A percentile compares a stretch with the other conserved stretches of the same genome.
These are phyloP conservation scores for Patella ulyssiponensis DNA, from an alignment of 2,888 invertebrate species.

Conservation along the genomic window DNA sequence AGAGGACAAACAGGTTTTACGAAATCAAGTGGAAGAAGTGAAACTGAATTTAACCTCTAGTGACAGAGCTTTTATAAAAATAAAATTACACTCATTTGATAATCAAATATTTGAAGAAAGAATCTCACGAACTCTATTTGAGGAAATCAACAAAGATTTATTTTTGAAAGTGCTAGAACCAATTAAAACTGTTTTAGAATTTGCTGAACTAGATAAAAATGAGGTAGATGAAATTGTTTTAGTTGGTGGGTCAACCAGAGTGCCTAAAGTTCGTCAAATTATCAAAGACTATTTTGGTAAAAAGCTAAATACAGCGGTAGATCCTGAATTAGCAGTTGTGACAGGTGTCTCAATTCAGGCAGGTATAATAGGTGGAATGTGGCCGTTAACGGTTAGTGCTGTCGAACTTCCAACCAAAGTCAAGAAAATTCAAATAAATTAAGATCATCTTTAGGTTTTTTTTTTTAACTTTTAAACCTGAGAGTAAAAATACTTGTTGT, in stretches of 20 bases:
- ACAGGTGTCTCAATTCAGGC: conserved; percentile 75
- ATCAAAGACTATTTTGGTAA: conserved; percentile 72
- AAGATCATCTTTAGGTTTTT: not conserved
- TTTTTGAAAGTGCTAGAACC: conserved; percentile 73
- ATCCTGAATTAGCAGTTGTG: conserved; percentile 75
- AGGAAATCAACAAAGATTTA: conserved; percentile 72
- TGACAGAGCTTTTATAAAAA: conserved; percentile 52
- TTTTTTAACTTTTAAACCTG: not conserved
- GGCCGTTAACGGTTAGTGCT: conserved; percentile 74
- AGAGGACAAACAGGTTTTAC: conserved; percentile 72
- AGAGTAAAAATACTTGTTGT: no score
- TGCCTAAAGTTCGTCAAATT: conserved; percentile 72
- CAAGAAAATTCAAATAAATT: conserved; percentile 64
- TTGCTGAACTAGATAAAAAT: conserved; percentile 62
- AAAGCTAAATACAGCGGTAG: conserved; percentile 66
- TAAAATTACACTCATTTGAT: conserved; percentile 67
- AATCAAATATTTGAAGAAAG: conserved; percentile 52
- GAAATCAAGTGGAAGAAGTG: conserved; percentile 71
- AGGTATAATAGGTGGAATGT: conserved; percentile 75
- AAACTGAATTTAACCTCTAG: conserved; percentile 70
- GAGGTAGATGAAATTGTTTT: conserved; percentile 74
- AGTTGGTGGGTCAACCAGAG: conserved; percentile 75
- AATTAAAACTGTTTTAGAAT: conserved; percentile 71
- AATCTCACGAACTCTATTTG: conserved; percentile 72
- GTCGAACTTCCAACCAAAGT: conserved; percentile 67